Conservation (phyloP, 2,888 invertebrate species). For the Polylopha cassiicola region DNA sequence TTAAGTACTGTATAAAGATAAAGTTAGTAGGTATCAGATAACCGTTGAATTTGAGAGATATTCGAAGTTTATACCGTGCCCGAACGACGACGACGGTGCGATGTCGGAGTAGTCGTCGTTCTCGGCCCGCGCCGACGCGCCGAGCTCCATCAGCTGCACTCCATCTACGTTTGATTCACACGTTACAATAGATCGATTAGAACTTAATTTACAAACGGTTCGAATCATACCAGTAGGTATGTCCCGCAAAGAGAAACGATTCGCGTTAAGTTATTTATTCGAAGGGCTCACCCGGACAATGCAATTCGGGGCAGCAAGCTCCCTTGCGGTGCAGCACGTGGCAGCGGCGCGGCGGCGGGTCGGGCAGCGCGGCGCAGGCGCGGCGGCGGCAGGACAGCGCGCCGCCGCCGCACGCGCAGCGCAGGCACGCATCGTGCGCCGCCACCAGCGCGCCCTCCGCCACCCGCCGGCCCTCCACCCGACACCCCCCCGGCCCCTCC, state of each 20-base stretch:
- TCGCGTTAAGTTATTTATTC: background rate
- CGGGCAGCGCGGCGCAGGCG: conserved; percentile 85
- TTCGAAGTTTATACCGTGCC: conserved; percentile 41
- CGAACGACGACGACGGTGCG: conserved; percentile 31
- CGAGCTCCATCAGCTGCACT: conserved; percentile 45
- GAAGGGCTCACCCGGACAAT: conserved; percentile 80
- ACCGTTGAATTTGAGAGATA: too few relatives aligned
- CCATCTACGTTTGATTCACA: conserved; percentile 41
- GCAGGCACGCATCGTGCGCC: conserved; percentile 86
- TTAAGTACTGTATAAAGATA: too few relatives aligned
- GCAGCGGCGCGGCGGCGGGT: conserved; percentile 85
- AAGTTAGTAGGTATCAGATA: too few relatives aligned
- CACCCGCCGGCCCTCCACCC: conserved; percentile 83
- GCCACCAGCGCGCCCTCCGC: conserved; percentile 80
- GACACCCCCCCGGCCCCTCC: conserved; percentile 81
- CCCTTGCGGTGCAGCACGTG: conserved; percentile 81
- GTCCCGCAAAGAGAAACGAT: background rate
- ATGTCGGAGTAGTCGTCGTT: conserved; percentile 32
- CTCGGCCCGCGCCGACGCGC: conserved; percentile 40
- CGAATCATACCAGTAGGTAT: too few relatives aligned
- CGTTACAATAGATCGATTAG: too few relatives aligned
- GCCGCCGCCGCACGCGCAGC: conserved; percentile 84
- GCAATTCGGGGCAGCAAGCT: conserved; percentile 86
- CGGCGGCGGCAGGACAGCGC: conserved; percentile 86
- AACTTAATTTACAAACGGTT: too few relatives aligned